Base-by-base conservation (phyloP, 1,140 invertebrate genomes). In the Drosophila orena region DNA sequence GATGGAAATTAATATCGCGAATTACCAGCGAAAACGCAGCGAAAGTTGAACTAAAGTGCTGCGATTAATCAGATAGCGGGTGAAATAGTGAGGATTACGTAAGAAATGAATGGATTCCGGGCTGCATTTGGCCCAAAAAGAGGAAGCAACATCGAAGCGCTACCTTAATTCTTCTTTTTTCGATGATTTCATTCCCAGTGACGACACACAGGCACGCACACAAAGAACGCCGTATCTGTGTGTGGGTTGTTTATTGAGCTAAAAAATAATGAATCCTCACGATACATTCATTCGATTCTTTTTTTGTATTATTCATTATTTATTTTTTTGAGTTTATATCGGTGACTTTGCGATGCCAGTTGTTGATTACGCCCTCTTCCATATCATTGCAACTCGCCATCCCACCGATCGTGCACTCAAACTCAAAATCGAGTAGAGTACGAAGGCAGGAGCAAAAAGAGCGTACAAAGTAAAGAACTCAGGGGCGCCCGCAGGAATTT, bases 141-240 rank as follows among this genome's bases (percentile, higher is more conserved):
- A 30, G 24, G 22, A 66, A 68, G 42, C 40, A 58, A 69, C 17
- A 17, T 44, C 42, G 17, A 50, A 52, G 38, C 56, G 71, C 49
- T 34, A 30, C n/a, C 2, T 10, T 42, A 8, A 15, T 42, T 40
- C 30, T 44, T 35, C 24, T 4, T 43, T 60, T 65, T 47, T 69
- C 69, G 83, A 88, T 88, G 83, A 88, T 88, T 88, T 88, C 83
- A 88, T 89, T 81, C 74, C 46, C 70, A 77, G 70, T 89, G 84
- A 88, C 79, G 83, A 86, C 74, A 77, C 73, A 77, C 64, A 50
- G 17, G 27, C 71, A 57, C 38, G 30, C 40, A 65, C 49, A 69
- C 62, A 38, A 12, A 12, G 20, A 66, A 14, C 20, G 11, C 34
- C 15, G 15, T 55, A 34, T 35, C 27, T 11, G 24, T 59, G 43